Base-by-base conservation (phyloP, 2,888 invertebrate genomes). In the Coenonympha glycerion region DNA sequence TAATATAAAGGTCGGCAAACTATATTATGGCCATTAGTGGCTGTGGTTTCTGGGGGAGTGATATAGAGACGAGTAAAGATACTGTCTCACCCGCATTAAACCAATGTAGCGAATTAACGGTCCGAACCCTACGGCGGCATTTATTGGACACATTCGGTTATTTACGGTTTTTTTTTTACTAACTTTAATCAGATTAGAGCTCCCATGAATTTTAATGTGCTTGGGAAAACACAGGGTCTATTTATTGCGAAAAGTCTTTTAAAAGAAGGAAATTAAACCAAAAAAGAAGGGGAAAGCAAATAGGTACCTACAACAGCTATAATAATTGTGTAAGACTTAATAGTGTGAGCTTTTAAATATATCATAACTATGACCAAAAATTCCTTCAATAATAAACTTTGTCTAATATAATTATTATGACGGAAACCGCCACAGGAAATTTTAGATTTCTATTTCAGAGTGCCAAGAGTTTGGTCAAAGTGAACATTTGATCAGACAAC, bases 41-140 rank as follows among this genome's bases (percentile, higher is more conserved):
- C 11, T 30, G 41, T 8, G 45, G 45, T 45, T 45, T 34, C 45
- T 34, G 34, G 34, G 42, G 48, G 50, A 52, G 53, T 59, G 59
- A 59, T 55, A 55, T 55, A 57, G 48, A 47, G 53, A 49, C 40
- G 57, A 52, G 44, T 46, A 49, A 41, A 58, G 54, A 58, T 57
- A 55, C 53, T 57, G 53, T 58, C 55, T 54, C 52, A 34, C 53
- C 55, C 53, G 53, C 53, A 59, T 59, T 59, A 59, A 57, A 52
- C 52, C 55, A 55, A 56, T 57, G 59, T 55, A 57, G 52, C 47
- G 57, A 55, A 59, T 57, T 59, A 55, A 59, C 53, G 57, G 52
- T 55, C 48, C 50, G 54, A 48, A 54, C 57, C 55, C 59, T 53
- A 47, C 51, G 53, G 52, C 49, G 49, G 52, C 59, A 51, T 59